A percentile compares a stretch with the other conserved stretches of the same genome.
phyloP scores from a whole-genome alignment of 23 tunicate genomes.

The Aplidium turbinatum region DNA sequence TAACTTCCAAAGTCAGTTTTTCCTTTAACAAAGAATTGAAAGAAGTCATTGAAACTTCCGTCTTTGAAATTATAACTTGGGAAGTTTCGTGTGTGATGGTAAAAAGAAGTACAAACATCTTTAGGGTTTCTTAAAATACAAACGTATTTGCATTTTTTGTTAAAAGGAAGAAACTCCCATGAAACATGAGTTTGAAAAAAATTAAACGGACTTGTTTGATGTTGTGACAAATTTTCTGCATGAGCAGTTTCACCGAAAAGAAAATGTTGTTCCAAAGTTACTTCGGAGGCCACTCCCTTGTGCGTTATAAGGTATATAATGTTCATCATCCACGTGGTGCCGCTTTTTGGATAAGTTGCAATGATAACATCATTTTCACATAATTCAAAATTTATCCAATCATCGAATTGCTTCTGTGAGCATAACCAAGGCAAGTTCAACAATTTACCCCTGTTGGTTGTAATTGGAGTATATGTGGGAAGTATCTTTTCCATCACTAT shows the following conservation, averaged over 20 bases:
- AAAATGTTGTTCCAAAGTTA: background rate
- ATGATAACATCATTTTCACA: slow-evolving; percentile 23
- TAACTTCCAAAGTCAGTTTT: background rate
- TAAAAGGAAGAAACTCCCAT: background rate
- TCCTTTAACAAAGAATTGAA: background rate
- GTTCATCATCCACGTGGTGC: slow-evolving; percentile 54
- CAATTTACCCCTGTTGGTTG: slow-evolving; percentile 5
- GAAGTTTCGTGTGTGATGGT: slow-evolving; percentile 10
- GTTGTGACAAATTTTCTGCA: background rate
- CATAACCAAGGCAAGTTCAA: slow-evolving; percentile 3
- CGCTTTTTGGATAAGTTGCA: slow-evolving; percentile 27
- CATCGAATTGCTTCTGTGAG: slow-evolving; percentile 5
- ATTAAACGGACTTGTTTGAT: background rate
- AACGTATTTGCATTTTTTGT: background rate
- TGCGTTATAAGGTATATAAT: slow-evolving; percentile 11
- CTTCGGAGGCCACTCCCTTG: slow-evolving; percentile 10
- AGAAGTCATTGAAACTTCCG: background rate
- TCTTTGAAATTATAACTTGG: background rate
- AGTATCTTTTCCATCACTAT: too few relatives aligned
- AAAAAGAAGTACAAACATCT: slow-evolving; percentile 36
- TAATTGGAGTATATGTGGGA: too few relatives aligned
- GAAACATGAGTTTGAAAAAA: slow-evolving; percentile 17
- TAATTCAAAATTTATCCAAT: slow-evolving; percentile 1
- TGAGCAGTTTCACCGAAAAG: slow-evolving; percentile 8
- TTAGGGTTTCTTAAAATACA: slow-evolving; percentile 32